Evolutionary conservation across 2,888 invertebrate genomes (phyloP), one percentile per base, ranked within the genome.

Genomic region (Gisinianus flammeolus): DNA sequence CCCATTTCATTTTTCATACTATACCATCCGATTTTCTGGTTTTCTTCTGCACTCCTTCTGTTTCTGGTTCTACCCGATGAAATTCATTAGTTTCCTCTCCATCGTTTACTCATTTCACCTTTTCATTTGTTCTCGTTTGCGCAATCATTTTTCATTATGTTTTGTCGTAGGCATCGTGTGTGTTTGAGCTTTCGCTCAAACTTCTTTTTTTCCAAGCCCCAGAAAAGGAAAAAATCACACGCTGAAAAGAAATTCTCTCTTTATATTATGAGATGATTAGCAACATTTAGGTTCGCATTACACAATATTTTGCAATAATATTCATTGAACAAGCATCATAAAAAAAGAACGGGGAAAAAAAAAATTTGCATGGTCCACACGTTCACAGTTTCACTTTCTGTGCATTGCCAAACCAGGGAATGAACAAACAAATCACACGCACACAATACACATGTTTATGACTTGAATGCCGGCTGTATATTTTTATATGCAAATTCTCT

Each of bases 101-200:
- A 22, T 67, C 35, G n/a, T 67, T 67, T 67, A n/a, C 8, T 67
- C 30, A 54, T 71, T 71, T 72, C 72, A 72, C 62, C 56, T 62
- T 71, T 72, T 56, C 72, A 72, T 72, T 72, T 72, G 72, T 72
- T 72, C 72, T 72, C 56, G n/a, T 72, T 72, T 56, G 56, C 72
- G 72, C 33, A 72, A 33, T 58, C 72, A 72, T 62, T 72, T 33
- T 58, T 72, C 33, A 62, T 62, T 26, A 62, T 5, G 26, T 24
- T 62, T 26, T 28, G 8, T n/a, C n/a, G n/a, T 12, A 35, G 6
- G 35, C 12, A 35, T 12, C 35, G 35, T 35, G 5, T 64, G 28
- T 64, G 64, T 28, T 12, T 64, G 62, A n/a, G n/a, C n/a, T n/a
- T n/a, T n/a, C n/a, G n/a, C n/a, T n/a, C n/a, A n/a, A n/a, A n/a